Percentiles rank a stretch among this genome's conserved stretches.
These are phyloP conservation scores for Leiothrix lutea DNA, from an alignment of 2,113 vertebrate genomes.

Conservation along the genomic window DNA sequence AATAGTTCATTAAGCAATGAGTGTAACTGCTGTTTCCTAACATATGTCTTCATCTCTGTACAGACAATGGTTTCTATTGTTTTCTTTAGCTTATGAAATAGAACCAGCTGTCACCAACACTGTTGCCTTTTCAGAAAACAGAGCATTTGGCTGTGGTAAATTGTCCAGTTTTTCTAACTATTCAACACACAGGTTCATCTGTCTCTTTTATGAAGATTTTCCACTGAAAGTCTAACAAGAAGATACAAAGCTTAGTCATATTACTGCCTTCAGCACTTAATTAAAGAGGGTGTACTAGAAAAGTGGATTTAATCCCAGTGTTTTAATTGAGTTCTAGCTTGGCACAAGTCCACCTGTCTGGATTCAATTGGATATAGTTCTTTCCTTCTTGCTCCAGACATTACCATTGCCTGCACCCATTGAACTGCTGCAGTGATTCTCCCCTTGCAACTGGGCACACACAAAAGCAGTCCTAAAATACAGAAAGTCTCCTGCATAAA, in stretches of 20 bases:
- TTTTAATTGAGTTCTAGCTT: constrained; percentile 54
- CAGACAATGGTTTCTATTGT: neutral
- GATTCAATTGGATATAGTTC: neutral
- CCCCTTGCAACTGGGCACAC: neutral
- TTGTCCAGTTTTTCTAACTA: neutral
- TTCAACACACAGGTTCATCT: neutral
- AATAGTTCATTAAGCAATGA: neutral
- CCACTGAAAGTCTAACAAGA: neutral
- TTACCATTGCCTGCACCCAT: neutral
- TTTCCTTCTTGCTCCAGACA: neutral
- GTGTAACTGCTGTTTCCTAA: neutral
- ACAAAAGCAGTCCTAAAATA: neutral
- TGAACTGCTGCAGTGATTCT: neutral
- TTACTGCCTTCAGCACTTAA: constrained; percentile 46
- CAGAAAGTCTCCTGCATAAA: neutral
- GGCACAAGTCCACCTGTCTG: constrained; percentile 34
- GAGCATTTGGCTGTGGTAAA: neutral
- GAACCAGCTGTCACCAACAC: neutral
- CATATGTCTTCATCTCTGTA: neutral
- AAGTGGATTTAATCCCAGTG: constrained; percentile 45
- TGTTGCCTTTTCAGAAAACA: neutral
- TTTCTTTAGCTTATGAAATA: neutral
- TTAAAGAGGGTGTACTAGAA: constrained; percentile 48
- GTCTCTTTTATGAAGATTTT: neutral
- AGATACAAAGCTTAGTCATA: constrained; percentile 27